Base-by-base conservation (phyloP, 2,888 invertebrate species). In the Drosophila colorata region DNA sequence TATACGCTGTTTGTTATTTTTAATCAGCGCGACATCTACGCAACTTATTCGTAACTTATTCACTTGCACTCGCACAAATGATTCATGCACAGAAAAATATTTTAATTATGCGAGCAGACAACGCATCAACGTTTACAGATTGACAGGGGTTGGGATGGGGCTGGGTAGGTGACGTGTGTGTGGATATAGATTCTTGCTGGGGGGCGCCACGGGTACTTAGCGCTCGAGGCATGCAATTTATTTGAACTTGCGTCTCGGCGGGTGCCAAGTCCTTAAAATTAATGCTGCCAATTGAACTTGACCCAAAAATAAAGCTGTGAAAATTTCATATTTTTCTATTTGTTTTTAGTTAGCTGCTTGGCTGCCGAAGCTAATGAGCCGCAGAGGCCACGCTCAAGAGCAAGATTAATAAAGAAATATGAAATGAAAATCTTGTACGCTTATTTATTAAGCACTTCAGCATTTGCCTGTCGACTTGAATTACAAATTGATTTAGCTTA, bases 191-290 rank as follows among this genome's bases (percentile, higher is more conserved):
- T 40, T 25, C 14, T 49, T 33, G 11, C 6, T 5, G 38, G 37
- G 5, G 18, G 48, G 51, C 48, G 63, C 57, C 48, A 65, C 64
- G 73, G 77, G 61, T 86, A 68, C 71, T 86, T 82, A 59, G 46
- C 60, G 46, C 70, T 46, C 46, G 56, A 46, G 65, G 69, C 68
- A 44, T 77, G 61, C 80, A 74, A 68, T 76, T 82, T 65, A 58
- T 72, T 83, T 87, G 77, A 85, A 73, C 83, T 83, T 61, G 75
- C 49, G 51, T 23, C 55, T 60, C 63, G 52, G 41, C 33, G 55
- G 49, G 53, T 68, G 88, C 68, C 83, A 88, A 83, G 88, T 88
- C 87, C 88, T 80, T 82, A 72, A 70, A 81, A 88, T 87, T 84
- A 84, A 88, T 84, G 64, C 57, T 60, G 63, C 87, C 87, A 81